Evolutionary conservation across 2,888 invertebrate genomes (phyloP), one percentile per base, ranked within the genome.

Genomic region (Augiades crinisus): DNA sequence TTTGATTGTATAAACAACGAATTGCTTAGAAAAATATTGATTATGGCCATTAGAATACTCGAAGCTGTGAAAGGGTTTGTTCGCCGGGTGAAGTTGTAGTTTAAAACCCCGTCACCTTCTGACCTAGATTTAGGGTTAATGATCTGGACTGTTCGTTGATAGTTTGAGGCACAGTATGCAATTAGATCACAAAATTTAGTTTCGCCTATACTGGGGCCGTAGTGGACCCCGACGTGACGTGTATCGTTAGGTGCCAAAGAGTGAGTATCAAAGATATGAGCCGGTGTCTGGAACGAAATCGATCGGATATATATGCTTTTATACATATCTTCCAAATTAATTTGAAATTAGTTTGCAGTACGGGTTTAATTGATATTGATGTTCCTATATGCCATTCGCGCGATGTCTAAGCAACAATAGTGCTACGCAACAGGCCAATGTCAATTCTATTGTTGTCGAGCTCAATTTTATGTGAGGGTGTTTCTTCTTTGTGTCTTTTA

Each of bases 161-260:
- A 49, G 33, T 47, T 49, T 49, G 62, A 67, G 75, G 73, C 70
- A 68, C 68, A 59, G 65, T 62, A 61, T 68, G 77, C 79, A 74
- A 71, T 66, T 67, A 65, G 64, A 62, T 67, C 50, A 50, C 17
- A 17, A 33, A 44, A 33, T 33, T 41, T 49, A 59, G 65, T 64
- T 64, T 67, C 70, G 74, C 68, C 70, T 67, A 65, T 62, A 67
- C 69, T 73, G 36, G 50, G 77, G 70, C 66, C 72, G 68, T 67
- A 61, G 61, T 66, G 67, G 70, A 74, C 70, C 59, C 73, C 71
- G 72, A 68, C 73, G 68, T 68, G 75, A 80, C 72, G 70, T 79
- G 69, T 70, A 74, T 66, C 71, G 78, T 84, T 83, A 83, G 85
- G 88, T 89, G 89, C 89, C 89, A 89, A 89, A 89, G 89, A 89